Base-by-base conservation (phyloP, 2,113 vertebrate genomes). In the Oncorhynchus kisutch region DNA sequence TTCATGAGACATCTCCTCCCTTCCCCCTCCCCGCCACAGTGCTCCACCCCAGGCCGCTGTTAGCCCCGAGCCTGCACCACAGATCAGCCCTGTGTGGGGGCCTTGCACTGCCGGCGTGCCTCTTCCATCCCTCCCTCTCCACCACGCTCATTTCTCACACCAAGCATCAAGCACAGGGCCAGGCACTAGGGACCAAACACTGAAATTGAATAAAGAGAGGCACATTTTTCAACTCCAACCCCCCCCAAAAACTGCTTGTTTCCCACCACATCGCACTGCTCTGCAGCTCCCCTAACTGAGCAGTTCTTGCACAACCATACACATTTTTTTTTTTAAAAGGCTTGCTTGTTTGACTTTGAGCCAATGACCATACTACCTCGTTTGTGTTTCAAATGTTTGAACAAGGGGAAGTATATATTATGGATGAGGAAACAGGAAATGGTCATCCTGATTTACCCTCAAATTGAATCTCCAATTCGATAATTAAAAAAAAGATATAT, bases 151-250 rank as follows among this genome's bases (percentile, higher is more conserved):
- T 78, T 78, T 73, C 77, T 78, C 71, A 78, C 49, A 78, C 62
- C 22, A n/a, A n/a, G 77, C 72, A 78, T 71, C 22, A n/a, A n/a
- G 72, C 77, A 65, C 39, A 22, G 57, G 66, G 18, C 25, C 62
- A 27, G 34, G 48, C 51, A 45, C 70, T 54, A 49, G 51, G 79
- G 74, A 76, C 70, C n/a, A 22, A 16, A 57, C 25, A 51, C 24
- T 75, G 74, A 81, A 77, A 81, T 81, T 81, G 74, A 77, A 81
- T 73, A 76, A 70, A 77, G 74, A 73, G 65, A 81, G 65, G 60
- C 70, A 39, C 74, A 77, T 81, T 81, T 81, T 81, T 81, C 79
- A 81, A 65, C 24, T 54, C 39, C 31, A 34, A 70, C 51, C 29
- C n/a, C 59, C 16, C 16, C n/a, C 51, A 75, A 80, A 75, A 75